Evolutionary conservation across 2,797 vertebrate species (phyloP), one percentile per base, ranked within the genome.

Genomic region (Lagorchestes hirsutus): DNA sequence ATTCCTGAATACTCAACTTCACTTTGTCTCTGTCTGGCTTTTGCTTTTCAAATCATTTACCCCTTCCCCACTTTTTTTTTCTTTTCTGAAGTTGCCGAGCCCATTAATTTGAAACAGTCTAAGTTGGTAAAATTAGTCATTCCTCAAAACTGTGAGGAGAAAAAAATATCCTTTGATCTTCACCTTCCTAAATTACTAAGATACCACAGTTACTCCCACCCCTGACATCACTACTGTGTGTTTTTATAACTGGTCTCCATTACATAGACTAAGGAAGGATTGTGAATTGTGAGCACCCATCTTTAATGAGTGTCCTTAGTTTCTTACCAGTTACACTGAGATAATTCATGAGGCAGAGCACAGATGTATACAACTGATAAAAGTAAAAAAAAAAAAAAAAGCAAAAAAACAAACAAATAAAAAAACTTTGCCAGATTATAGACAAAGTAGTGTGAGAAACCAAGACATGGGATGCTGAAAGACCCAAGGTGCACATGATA

Each of bases 131-230:
- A 93, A 82, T 96, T 74, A 94, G 82, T 97, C 96, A 96, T 54
- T 95, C 46, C n/a, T 55, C 50, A 93, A 93, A 92, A 96, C 82
- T 58, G 29, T 29, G 54, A 16, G 57, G 59, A 91, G 92, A 54
- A 96, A 95, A 96, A 4, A 31, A 55, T 57, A 10, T 92, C 91
- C 90, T 97, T 97, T 98, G 97, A 96, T 96, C 95, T 96, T 97
- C 94, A 74, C 93, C 90, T 96, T 96, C 87, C 52, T 96, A 93
- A 96, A 96, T 96, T 94, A 40, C n/a, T 82, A 50, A 95, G 90
- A 92, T 62, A 67, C n/a, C 6, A 94, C 94, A 93, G 94, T 46
- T 93, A 93, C 50, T 90, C 31, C 31, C 57, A 46, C 29, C 92
- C 50, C 50, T 97, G 96, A 96, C 93, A 91, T 97, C 96, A 96